Base-by-base conservation (phyloP, 2,888 invertebrate genomes). In the Alcis repandata region DNA sequence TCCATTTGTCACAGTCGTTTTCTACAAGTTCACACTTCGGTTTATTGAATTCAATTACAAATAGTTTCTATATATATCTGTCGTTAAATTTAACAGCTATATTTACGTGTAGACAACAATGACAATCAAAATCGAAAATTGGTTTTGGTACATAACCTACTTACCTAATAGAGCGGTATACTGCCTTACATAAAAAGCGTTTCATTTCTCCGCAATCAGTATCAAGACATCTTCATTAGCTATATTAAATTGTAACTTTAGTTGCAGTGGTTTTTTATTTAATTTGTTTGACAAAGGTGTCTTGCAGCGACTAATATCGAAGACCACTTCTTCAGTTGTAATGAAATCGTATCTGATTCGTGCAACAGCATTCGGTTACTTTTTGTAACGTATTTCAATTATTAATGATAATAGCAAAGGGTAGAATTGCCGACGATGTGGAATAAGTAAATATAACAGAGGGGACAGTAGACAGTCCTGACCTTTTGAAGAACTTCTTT, bases 381-480 rank as follows among this genome's bases (percentile, higher is more conserved):
- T 89, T 88, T 89, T 89, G 71, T 85, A 66, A 49, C 63, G 73
- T 75, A 74, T 86, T 86, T 89, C 85, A 88, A 91, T 90, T 88
- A 86, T 82, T 71, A 74, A 79, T 81, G 67, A 82, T 85, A 89
- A 90, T 87, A 84, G 85, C 78, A 82, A 84, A 82, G 82, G 83
- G 80, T 86, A 79, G 77, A 67, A 60, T 71, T 74, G 79, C 74
- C 78, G 79, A 76, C 76, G 58, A 11, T 80, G 86, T 68, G 84
- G 83, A 87, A 65, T 79, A 80, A 59, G 13, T 40, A 17, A 13
- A 43, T 22, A 22, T 8, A n/a, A 10, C 7, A 46, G 46, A 46
- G 22, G n/a, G n/a, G n/a, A n/a, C n/a, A n/a, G n/a, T n/a, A n/a
- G n/a, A n/a, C n/a, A n/a, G n/a, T n/a, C n/a, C n/a, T n/a, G n/a